phyloP scores from a whole-genome alignment of 2,797 vertebrate species.

The Antennarius maculatus region DNA sequence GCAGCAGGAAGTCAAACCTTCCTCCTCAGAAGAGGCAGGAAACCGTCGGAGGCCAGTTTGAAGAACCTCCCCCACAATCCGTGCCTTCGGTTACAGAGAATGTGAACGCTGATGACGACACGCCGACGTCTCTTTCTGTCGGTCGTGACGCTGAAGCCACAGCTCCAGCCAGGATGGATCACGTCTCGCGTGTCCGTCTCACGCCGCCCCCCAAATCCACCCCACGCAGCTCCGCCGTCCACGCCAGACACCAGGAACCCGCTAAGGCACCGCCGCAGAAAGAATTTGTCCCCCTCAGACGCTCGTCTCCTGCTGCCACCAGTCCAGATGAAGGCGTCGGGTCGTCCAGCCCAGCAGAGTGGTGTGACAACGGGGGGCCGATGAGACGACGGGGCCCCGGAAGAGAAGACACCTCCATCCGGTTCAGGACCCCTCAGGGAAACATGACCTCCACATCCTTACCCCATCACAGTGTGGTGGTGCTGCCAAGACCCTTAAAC shows the following conservation, averaged over 20 bases:
- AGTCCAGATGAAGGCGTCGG: slow-evolving; percentile 59
- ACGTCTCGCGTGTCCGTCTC: slow-evolving; percentile 81
- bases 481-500: slow-evolving; percentile 13
- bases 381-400: slow-evolving; percentile 8
- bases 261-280: neutral
- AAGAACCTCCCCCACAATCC: neutral
- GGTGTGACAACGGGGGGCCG: slow-evolving; percentile 40
- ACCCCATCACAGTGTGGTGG: slow-evolving; percentile 16
- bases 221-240: neutral
- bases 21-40: slow-evolving; percentile 36
- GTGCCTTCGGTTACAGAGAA: slow-evolving; percentile 16
- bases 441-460: slow-evolving; percentile 21
- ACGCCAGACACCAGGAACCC: neutral
- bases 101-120: neutral
- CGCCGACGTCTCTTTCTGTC: neutral
- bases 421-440: slow-evolving; percentile 67
- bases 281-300: slow-evolving; percentile 44
- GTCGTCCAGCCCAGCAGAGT: slow-evolving; percentile 51
- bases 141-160: neutral
- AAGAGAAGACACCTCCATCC: slow-evolving; percentile 65
- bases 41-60: slow-evolving; percentile 35
- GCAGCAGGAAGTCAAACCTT: neutral
- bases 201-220: slow-evolving; percentile 79
- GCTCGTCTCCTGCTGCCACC: slow-evolving; percentile 41
- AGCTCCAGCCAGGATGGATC: slow-evolving; percentile 30